A percentile compares a stretch with the other conserved stretches of the same genome.
Conservation (phyloP, 2,888 invertebrate species). For the Andrena hattorfiana region DNA sequence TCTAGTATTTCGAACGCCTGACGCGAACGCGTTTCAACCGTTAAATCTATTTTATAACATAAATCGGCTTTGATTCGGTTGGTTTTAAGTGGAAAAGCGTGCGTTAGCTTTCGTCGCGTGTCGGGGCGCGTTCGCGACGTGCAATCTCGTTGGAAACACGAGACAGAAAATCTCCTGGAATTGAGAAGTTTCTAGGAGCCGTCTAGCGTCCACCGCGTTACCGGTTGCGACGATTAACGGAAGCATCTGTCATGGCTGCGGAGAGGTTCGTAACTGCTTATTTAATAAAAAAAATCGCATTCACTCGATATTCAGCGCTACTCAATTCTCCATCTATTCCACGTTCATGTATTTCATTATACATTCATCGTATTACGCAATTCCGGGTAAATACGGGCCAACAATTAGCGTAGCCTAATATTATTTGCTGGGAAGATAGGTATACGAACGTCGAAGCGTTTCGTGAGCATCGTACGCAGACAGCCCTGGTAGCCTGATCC, state of each 20-base stretch:
- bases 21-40: not conserved
- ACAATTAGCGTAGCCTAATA: not conserved
- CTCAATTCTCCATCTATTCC: not conserved
- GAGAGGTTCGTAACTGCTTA: not conserved
- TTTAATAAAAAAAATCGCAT: not conserved
- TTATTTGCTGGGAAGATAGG: not conserved
- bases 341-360: not conserved
- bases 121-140: not conserved
- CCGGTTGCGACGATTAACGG: not conserved
- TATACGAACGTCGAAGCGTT: not conserved
- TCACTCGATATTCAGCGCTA: not conserved
- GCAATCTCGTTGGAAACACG: not conserved
- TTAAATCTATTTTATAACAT: not conserved
- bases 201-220: not conserved
- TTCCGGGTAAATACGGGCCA: not conserved
- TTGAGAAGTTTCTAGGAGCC: not conserved
- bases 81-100: not conserved
- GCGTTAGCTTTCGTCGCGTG: not conserved
- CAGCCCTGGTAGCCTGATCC: conserved; percentile 38
- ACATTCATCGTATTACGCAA: not conserved
- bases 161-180: conserved; percentile 1
- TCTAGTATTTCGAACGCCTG: conserved; percentile 36
- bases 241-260: not conserved
- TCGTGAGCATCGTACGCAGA: not conserved
- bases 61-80: not conserved